Base-by-base conservation (phyloP, 2,888 invertebrate species). In the Drosophila helvetica region DNA sequence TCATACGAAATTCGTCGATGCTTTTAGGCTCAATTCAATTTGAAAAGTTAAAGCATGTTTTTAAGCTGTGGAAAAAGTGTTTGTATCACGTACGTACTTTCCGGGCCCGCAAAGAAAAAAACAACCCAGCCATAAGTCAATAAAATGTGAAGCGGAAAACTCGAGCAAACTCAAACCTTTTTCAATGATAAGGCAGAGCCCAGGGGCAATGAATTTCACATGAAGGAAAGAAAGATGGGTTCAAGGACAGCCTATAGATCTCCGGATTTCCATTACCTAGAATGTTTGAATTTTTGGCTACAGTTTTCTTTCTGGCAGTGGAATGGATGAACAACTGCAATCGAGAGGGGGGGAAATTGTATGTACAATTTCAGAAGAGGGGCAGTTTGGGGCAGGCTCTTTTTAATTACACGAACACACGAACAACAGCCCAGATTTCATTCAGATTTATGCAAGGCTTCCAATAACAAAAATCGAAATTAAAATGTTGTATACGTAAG, bases 11-110 rank as follows among this genome's bases (percentile, higher is more conserved):
- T 50, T 25, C 25, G 19, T 19, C 4, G 25, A 57, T 50, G 66
- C 66, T 73, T 61, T 74, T 27, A 65, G 54, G 73, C 50, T 66
- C 56, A 48, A 74, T 73, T 73, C 60, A 60, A 73, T 43, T 27
- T 50, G 5, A 17, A n/a, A 27, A 10, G 43, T 27, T 19, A 8
- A 53, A 55, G 50, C 50, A 53, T 19, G 59, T 53, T 53, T 38
- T 55, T 30, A 58, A 45, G 42, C 19, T 17, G 15, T 10, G 15
- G 22, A 53, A 70, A 62, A 53, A 45, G 22, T 53, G 72, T 25
- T 27, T 25, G 43, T 18, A 53, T 55, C 71, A 71, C 73, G 71
- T 71, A 68, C 59, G 38, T 25, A 7, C 6, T 25, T 25, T 25
- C 25, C 7, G 25, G 25, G 1, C 7, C 53, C 53, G 25, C 56